These are phyloP conservation scores for Sander lucioperca DNA, from an alignment of 2,113 vertebrate genomes.

Conservation along the genomic window DNA sequence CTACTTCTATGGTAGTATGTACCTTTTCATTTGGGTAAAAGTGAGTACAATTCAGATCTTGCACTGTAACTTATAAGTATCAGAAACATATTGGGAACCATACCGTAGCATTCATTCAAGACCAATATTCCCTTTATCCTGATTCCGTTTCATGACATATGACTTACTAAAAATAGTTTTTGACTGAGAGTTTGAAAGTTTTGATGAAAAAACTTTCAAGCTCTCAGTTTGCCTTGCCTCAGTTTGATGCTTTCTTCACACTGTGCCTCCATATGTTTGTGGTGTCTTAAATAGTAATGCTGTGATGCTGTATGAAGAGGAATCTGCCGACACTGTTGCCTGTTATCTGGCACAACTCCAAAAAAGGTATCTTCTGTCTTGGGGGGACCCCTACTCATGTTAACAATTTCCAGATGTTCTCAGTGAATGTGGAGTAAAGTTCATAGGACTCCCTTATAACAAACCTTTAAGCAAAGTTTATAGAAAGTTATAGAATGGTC, in stretches of 20 bases:
- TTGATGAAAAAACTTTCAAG: conserved; percentile 5
- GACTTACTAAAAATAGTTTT: neutral
- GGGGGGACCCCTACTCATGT: too few relatives aligned
- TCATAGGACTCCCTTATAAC: too few relatives aligned
- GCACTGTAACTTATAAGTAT: neutral
- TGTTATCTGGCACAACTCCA: too few relatives aligned
- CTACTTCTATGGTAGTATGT: neutral
- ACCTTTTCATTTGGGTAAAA: neutral
- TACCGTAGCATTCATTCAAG: neutral
- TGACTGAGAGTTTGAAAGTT: conserved; percentile 6
- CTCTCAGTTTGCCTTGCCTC: neutral
- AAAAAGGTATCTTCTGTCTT: too few relatives aligned
- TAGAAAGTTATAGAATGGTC: too few relatives aligned
- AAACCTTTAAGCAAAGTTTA: too few relatives aligned
- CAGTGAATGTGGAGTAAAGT: too few relatives aligned
- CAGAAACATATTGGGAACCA: neutral
- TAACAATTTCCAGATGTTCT: too few relatives aligned
- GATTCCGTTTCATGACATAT: conserved; percentile 3
- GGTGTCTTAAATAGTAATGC: too few relatives aligned
- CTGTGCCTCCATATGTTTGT: neutral
- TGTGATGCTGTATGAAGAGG: too few relatives aligned
- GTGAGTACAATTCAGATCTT: neutral
- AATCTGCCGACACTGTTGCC: too few relatives aligned
- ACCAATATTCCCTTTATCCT: neutral
- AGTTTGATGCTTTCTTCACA: neutral